These are phyloP conservation scores for Proterorhinus semilunaris DNA, from an alignment of 2,113 vertebrate species.

Conservation along the genomic window DNA sequence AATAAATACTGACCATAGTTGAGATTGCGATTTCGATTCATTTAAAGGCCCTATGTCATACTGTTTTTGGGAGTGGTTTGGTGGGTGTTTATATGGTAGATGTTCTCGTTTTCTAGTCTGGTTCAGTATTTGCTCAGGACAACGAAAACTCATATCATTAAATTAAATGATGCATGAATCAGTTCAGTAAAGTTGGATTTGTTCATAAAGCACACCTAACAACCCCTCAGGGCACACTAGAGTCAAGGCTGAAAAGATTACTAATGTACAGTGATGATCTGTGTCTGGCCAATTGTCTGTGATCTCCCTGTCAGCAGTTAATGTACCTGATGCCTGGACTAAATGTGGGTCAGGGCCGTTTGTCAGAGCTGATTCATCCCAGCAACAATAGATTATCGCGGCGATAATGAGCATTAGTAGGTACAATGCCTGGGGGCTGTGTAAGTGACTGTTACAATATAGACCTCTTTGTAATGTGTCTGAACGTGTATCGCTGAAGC, in stretches of 20 bases:
- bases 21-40: no score
- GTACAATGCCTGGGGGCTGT: background rate
- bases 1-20: no score
- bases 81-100: no score
- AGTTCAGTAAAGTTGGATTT: no score
- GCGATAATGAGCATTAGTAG: constrained; percentile 14
- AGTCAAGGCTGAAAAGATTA: constrained; percentile 39
- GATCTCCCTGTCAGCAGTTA: constrained; percentile 51
- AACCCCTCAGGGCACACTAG: no score
- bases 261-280: constrained; percentile 51
- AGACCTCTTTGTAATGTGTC: background rate
- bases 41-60: no score
- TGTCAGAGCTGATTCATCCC: constrained; percentile 16
- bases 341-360: constrained; percentile 52
- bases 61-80: no score
- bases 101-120: no score
- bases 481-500: background rate
- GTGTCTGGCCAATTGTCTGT: constrained; percentile 36
- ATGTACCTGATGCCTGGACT: constrained; percentile 28
- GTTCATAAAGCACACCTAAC: no score
- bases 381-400: constrained; percentile 20
- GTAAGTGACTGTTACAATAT: background rate
- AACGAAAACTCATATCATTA: no score
- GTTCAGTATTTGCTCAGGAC: no score
- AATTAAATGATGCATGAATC: no score